These are phyloP conservation scores for Haemorhous mexicanus DNA, from an alignment of 2,113 vertebrate species.

Conservation along the genomic window DNA sequence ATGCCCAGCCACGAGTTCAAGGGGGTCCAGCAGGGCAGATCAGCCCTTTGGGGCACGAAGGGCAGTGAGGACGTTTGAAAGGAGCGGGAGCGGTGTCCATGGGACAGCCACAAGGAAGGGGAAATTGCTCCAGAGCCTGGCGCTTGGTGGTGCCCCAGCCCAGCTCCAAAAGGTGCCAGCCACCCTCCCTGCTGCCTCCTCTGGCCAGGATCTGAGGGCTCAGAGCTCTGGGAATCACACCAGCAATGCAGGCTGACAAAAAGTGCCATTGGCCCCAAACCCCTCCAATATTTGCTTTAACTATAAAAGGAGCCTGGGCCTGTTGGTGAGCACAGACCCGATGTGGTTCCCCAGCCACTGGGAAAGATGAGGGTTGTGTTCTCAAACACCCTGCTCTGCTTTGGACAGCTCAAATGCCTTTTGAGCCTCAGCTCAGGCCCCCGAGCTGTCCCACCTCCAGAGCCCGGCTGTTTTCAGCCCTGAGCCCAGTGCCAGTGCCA, in stretches of 20 bases:
- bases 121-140: fast-evolving
- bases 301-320: constrained; percentile 35
- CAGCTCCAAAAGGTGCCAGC: neutral
- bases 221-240: neutral
- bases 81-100: fast-evolving
- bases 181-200: fast-evolving
- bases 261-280: neutral
- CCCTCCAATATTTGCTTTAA: constrained; percentile 18
- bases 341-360: neutral
- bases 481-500: constrained; percentile 28
- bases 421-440: neutral
- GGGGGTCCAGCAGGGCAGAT: fast-evolving
- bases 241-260: neutral
- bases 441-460: neutral
- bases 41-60: fast-evolving
- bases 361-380: neutral
- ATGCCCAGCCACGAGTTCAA: fast-evolving
- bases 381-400: neutral
- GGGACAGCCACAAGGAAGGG: neutral
- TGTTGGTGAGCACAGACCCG: neutral
- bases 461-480: fast-evolving
- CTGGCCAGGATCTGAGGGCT: neutral
- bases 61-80: too few species aligned
- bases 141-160: neutral
- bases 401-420: neutral